Conservation (phyloP, 2,888 invertebrate species). For the Phanerotoma sp. region DNA sequence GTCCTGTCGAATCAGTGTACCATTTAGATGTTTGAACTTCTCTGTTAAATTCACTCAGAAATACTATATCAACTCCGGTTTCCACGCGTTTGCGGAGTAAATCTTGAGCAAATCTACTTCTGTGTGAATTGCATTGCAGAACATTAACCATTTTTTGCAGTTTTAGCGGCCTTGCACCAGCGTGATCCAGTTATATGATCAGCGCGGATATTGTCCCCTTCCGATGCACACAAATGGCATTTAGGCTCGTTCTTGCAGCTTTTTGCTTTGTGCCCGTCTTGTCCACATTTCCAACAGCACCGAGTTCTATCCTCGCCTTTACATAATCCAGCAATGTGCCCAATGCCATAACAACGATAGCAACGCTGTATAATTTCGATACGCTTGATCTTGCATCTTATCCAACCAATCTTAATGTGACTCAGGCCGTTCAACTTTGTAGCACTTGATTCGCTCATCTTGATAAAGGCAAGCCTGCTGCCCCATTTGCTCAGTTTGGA, state of each 20-base stretch:
- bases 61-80: too few relatives aligned
- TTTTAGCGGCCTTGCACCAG: neutral
- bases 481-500: too few relatives aligned
- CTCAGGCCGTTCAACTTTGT: neutral
- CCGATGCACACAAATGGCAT: neutral
- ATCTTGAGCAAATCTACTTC: too few relatives aligned
- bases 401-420: neutral
- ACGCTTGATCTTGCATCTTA: neutral
- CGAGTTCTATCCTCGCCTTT: neutral
- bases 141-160: neutral
- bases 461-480: neutral
- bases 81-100: too few relatives aligned
- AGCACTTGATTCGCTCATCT: neutral
- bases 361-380: neutral
- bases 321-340: neutral
- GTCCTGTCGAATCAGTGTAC: slow-evolving; percentile 1
- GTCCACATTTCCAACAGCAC: neutral
- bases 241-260: neutral
- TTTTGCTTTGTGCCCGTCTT: neutral
- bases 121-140: neutral
- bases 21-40: neutral
- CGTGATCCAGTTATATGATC: neutral
- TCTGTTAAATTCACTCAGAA: too few relatives aligned
- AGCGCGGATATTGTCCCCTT: neutral
- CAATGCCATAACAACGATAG: neutral